Conservation (phyloP, 2,113 vertebrate species). For the Scomber colias region DNA sequence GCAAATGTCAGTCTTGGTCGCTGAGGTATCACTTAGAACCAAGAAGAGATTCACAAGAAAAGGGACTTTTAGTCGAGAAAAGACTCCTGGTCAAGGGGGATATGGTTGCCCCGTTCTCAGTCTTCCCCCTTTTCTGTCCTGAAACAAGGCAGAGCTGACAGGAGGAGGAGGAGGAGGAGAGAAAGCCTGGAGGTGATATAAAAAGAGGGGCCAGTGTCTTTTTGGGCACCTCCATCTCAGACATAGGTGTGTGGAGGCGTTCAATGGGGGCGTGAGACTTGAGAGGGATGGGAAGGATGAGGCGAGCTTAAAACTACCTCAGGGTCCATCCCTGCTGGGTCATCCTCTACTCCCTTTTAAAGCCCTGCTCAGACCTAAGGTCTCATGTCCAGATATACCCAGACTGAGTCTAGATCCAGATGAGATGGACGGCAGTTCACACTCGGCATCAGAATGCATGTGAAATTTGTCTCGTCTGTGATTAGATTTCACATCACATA, state of each 20-base stretch:
- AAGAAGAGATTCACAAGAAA: constrained; percentile 52
- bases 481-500: constrained; percentile 35
- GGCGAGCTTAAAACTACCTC: constrained; percentile 48
- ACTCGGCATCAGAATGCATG: constrained; percentile 62
- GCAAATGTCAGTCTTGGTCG: constrained; percentile 61
- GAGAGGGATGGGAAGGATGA: constrained; percentile 42
- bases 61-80: constrained; percentile 46
- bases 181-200: constrained; percentile 63
- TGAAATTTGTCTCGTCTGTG: constrained; percentile 30
- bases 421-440: constrained; percentile 56
- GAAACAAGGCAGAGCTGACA: constrained; percentile 70
- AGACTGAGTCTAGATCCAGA: constrained; percentile 44
- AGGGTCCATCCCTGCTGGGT: constrained; percentile 52
- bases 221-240: constrained; percentile 62
- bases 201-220: constrained; percentile 66
- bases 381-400: constrained; percentile 43
- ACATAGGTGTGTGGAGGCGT: constrained; percentile 36
- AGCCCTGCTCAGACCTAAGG: constrained; percentile 52
- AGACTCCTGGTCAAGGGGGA: constrained; percentile 45
- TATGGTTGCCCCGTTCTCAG: constrained; percentile 40
- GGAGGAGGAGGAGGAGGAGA: constrained; percentile 63
- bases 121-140: constrained; percentile 58
- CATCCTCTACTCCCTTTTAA: constrained; percentile 54
- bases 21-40: constrained; percentile 54
- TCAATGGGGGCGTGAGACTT: constrained; percentile 27